These are phyloP conservation scores for Arrhamphus sclerolepis DNA, from an alignment of 2,797 vertebrate genomes.

Conservation along the genomic window DNA sequence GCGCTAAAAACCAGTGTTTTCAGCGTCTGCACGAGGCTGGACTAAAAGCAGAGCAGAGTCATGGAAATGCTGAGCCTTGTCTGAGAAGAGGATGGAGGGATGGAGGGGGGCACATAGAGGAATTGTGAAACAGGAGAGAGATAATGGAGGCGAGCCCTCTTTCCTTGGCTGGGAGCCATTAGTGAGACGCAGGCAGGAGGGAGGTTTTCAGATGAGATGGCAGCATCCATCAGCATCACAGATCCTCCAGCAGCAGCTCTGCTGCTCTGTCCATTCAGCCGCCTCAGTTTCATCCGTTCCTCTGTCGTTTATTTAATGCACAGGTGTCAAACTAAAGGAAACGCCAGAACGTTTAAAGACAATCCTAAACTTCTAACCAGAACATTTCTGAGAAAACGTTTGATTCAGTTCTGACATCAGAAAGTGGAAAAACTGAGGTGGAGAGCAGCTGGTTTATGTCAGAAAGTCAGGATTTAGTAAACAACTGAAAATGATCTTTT, in stretches of 20 bases:
- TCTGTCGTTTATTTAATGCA: no score
- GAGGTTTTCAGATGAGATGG: slow-evolving; percentile 58
- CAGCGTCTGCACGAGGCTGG: slow-evolving; percentile 46
- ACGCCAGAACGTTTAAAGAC: no score
- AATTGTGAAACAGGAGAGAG: slow-evolving; percentile 8
- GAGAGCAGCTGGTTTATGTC: no score
- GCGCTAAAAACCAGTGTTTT: slow-evolving; percentile 15
- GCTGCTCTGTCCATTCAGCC: no score
- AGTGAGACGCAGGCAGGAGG: slow-evolving; percentile 46
- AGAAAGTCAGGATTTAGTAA: no score
- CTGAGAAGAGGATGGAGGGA: slow-evolving; percentile 9
- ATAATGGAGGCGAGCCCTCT: slow-evolving; percentile 60
- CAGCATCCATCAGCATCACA: slow-evolving; percentile 46
- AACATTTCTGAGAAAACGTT: no score
- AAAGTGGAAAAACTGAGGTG: no score
- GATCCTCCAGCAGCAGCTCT: slow-evolving; percentile 13
- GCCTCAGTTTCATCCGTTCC: no score
- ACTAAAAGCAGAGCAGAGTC: background rate
- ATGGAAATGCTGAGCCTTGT: slow-evolving; percentile 37
- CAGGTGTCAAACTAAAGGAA: no score
- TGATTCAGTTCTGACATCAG: no score
- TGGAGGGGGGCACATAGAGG: slow-evolving; percentile 14
- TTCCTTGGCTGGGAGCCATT: slow-evolving; percentile 61
- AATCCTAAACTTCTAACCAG: no score
- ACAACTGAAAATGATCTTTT: no score